Evolutionary conservation across 2,113 vertebrate species (phyloP), one percentile per base, ranked within the genome.

Genomic region (Pseudopipra pipra): DNA sequence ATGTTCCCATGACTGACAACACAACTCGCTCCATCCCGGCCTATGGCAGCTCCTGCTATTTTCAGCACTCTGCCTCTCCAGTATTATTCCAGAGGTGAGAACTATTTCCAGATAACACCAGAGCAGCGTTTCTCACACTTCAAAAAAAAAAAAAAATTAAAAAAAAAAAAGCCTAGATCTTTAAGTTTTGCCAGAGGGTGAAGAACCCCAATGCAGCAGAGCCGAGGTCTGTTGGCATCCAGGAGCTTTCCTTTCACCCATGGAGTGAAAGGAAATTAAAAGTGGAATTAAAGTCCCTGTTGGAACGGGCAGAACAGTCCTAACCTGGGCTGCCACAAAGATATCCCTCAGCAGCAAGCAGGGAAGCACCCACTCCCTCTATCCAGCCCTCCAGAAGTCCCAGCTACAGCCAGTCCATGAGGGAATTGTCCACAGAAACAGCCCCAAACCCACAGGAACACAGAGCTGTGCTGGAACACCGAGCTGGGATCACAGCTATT

Each of bases 21-120:
- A 75, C 90, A 61, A 73, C 93, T 87, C 82, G 3, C 89, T 89
- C 85, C 75, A 83, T 6, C 89, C 89, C 1, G 39, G 85, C 93
- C 94, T 39, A 27, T 91, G 74, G 90, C 88, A 95, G 92, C 90
- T 67, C 86, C 58, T 94, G 91, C 95, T 96, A 95, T 96, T 96
- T 85, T 88, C 27, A 89, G 94, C 91, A 0, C 66, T 24, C 1
- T 71, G 80, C 35, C 71, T 83, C 89, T 49, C 87, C 89, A 79
- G 63, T 6, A 41, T 90, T 54, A 71, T 79, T 85, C 74, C 87
- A 67, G 67, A 95, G 86, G 93, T 78, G 86, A 89, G 63, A 87
- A 91, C 52, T 59, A 73, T 70, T 93, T 33, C 70, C 89, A 85
- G 72, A 63, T 56, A 90, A 62, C 81, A 76, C 47, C 1, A 66